Evolutionary conservation across 2,113 vertebrate genomes (phyloP).

Genomic region (Cinclus cinclus): DNA sequence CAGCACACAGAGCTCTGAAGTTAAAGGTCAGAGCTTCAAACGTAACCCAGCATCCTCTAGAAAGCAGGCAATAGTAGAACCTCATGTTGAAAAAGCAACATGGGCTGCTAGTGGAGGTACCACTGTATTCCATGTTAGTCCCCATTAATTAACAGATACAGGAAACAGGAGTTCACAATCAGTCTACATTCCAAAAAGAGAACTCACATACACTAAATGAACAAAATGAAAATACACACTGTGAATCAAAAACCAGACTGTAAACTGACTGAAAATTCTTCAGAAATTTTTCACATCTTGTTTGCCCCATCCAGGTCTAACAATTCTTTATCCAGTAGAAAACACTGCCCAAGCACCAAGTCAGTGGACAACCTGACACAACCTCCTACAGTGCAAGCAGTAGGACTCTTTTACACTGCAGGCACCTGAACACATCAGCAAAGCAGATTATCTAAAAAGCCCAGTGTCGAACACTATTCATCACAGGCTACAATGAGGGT

Average conservation of each 20-base stretch:
- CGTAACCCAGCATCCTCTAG: background rate
- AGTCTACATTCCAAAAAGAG: background rate
- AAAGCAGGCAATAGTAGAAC: background rate
- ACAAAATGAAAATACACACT: background rate
- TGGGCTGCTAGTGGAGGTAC: background rate
- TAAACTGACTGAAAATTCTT: background rate
- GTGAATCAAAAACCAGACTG: background rate
- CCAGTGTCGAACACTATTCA: rapidly evolving
- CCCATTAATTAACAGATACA: background rate
- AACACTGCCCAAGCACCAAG: background rate
- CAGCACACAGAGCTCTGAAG: background rate
- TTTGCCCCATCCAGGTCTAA: background rate
- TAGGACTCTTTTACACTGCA: rapidly evolving
- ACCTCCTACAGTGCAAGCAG: rapidly evolving
- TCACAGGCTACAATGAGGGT: background rate
- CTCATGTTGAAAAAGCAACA: background rate
- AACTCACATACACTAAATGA: rapidly evolving
- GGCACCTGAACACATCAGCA: background rate
- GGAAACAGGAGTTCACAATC: background rate
- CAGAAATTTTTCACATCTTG: background rate
- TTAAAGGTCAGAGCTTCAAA: background rate
- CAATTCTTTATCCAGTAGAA: background rate
- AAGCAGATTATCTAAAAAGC: background rate
- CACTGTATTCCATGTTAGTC: background rate
- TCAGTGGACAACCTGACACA: background rate